Evolutionary conservation across 2,888 invertebrate genomes (phyloP).

Genomic region (Scelioninae gen. 2): DNA sequence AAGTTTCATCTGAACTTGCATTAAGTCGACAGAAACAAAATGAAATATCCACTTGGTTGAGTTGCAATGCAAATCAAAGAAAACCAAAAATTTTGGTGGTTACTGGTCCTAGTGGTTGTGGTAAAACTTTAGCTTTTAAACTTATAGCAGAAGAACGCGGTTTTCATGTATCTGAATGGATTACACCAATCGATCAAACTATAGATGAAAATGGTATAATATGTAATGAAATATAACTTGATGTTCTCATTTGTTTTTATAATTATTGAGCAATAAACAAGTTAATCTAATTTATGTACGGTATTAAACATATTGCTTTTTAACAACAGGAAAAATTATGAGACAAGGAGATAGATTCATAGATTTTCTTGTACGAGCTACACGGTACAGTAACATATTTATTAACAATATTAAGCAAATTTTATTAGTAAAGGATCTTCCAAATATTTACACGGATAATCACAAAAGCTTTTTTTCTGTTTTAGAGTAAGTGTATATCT

Average conservation of each 20-base stretch:
- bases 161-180: slow-evolving; percentile 85
- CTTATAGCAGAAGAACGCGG: slow-evolving; percentile 81
- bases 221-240: neutral
- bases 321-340: slow-evolving; percentile 63
- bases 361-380: slow-evolving; percentile 86
- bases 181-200: slow-evolving; percentile 85
- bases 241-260: too few relatives aligned
- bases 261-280: too few relatives aligned
- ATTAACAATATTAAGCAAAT: slow-evolving; percentile 76
- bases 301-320: slow-evolving; percentile 11
- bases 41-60: slow-evolving; percentile 71
- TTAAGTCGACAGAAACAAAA: slow-evolving; percentile 71
- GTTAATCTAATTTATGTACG: too few relatives aligned
- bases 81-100: slow-evolving; percentile 78
- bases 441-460: slow-evolving; percentile 84
- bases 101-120: slow-evolving; percentile 90
- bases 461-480: slow-evolving; percentile 81
- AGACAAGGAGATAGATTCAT: slow-evolving; percentile 83
- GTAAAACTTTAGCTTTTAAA: slow-evolving; percentile 86
- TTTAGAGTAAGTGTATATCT: slow-evolving; percentile 80
- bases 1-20: slow-evolving; percentile 66
- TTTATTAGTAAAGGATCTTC: slow-evolving; percentile 88
- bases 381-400: slow-evolving; percentile 80
- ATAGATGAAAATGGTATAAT: slow-evolving; percentile 76
- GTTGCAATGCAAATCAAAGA: slow-evolving; percentile 57